A percentile compares a stretch with the other conserved stretches of the same genome.
Conservation (phyloP, 2,113 vertebrate species). For the Chionodraco myersi region DNA sequence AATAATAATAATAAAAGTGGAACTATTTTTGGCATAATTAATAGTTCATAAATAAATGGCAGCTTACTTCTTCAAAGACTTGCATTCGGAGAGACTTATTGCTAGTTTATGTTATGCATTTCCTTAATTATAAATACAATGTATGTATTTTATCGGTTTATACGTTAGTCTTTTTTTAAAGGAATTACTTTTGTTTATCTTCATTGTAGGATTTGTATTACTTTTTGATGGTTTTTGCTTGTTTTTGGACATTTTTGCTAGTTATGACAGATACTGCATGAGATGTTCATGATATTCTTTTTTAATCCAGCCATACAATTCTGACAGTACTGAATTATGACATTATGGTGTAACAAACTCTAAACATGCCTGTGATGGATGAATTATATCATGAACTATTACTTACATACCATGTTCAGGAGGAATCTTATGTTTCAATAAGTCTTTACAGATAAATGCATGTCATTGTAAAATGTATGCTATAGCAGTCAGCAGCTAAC, state of each 20-base stretch:
- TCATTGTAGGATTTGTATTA: no score
- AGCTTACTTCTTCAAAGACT: no score
- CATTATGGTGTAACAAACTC: conserved; percentile 36
- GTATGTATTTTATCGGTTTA: no score
- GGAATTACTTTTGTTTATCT: no score
- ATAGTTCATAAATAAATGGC: no score
- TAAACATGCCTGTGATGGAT: conserved; percentile 41
- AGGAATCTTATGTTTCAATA: conserved; percentile 58
- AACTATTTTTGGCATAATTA: not conserved
- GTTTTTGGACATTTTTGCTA: not conserved
- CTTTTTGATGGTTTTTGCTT: not conserved
- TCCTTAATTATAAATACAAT: no score
- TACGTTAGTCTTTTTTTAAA: no score
- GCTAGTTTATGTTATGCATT: no score
- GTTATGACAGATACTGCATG: not conserved
- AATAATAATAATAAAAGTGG: not conserved
- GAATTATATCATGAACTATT: conserved; percentile 44
- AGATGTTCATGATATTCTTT: not conserved
- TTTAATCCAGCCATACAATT: not conserved
- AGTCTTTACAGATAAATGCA: conserved; percentile 49
- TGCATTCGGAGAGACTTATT: no score
- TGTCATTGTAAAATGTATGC: conserved; percentile 39
- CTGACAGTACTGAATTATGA: conserved; percentile 30
- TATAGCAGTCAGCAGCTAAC: conserved; percentile 26
- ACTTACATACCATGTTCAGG: conserved; percentile 34